Evolutionary conservation across 1,140 invertebrate species (phyloP).

Genomic region (Papilio aristodemus): DNA sequence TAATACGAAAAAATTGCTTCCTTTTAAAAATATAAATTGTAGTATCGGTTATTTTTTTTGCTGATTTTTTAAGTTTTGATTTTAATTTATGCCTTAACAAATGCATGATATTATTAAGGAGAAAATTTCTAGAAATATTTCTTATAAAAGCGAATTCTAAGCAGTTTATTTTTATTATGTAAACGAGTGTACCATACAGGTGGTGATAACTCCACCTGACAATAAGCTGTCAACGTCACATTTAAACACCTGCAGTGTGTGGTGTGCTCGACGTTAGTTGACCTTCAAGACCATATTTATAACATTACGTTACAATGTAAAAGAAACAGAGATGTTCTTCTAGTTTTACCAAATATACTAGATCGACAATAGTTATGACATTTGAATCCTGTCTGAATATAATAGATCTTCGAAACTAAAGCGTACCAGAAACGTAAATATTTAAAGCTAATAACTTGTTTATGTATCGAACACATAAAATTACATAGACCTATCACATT

Average conservation of each 20-base stretch:
- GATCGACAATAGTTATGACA: not conserved
- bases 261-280: constrained; percentile 35
- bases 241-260: constrained; percentile 41
- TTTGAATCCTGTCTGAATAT: not conserved
- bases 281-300: constrained; percentile 37
- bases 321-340: not conserved
- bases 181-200: constrained; percentile 34
- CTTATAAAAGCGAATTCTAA: constrained; percentile 14
- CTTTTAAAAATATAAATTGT: no score
- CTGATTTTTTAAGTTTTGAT: no score
- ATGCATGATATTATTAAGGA: not conserved
- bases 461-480: constrained; percentile 18
- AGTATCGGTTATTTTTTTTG: no score
- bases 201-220: constrained; percentile 43
- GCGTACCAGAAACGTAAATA: not conserved
- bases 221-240: constrained; percentile 43
- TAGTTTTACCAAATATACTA: not conserved
- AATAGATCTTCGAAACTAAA: not conserved
- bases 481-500: constrained; percentile 20
- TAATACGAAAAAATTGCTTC: no score
- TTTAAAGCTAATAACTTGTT: not conserved
- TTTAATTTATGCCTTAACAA: no score
- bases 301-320: not conserved
- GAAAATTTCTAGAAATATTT: constrained; percentile 4
- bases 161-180: constrained; percentile 28